Evolutionary conservation across 2,797 vertebrate species (phyloP).

Genomic region (Pipistrellus pipistrellus): DNA sequence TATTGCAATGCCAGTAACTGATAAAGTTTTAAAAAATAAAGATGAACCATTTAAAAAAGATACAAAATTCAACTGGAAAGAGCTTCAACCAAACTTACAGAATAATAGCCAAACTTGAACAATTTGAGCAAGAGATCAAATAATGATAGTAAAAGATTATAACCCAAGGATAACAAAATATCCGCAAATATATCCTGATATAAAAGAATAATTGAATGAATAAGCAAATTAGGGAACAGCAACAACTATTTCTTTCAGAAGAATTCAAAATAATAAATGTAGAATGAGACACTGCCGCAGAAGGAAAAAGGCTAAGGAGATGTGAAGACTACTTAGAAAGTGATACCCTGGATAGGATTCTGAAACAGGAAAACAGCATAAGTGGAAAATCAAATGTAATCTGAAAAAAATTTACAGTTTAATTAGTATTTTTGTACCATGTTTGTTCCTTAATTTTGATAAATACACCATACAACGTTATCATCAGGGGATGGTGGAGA

Average conservation of each 20-base stretch:
- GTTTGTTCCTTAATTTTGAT: slow-evolving; percentile 20
- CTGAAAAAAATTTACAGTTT: not conserved
- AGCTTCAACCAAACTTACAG: not conserved
- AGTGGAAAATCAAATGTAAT: not conserved
- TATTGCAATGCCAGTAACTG: not conserved
- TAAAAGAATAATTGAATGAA: not conserved
- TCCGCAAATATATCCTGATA: not conserved
- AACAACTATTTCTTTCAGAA: not conserved
- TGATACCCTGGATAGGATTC: not conserved
- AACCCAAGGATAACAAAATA: not conserved
- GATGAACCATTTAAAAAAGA: not conserved
- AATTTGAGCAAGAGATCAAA: not conserved
- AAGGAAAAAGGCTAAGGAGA: not conserved
- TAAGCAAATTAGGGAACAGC: not conserved
- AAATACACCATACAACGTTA: not conserved
- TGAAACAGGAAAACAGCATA: not conserved
- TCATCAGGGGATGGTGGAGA: not conserved
- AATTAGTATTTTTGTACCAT: not conserved
- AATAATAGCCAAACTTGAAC: not conserved
- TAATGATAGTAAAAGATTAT: not conserved
- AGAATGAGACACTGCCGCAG: not conserved
- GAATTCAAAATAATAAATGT: not conserved
- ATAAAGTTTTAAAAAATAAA: not conserved
- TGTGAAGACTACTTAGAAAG: not conserved
- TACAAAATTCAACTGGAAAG: not conserved